Evolutionary conservation across 2,888 invertebrate species (phyloP).

Genomic region (Cryptus armator): DNA sequence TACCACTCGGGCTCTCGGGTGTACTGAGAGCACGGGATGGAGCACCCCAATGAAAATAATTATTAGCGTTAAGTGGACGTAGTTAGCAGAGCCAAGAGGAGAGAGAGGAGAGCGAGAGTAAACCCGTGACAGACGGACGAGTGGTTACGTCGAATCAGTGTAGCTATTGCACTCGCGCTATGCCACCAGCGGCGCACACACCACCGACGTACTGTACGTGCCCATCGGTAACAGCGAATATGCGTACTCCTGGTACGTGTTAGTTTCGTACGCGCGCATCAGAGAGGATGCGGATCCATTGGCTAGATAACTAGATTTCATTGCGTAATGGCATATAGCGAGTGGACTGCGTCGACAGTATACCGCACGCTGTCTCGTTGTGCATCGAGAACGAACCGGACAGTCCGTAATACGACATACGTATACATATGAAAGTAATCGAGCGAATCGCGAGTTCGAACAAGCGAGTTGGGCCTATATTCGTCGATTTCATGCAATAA

Average conservation of each 20-base stretch:
- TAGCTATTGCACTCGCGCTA: constrained; percentile 64
- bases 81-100: constrained; percentile 75
- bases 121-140: constrained; percentile 78
- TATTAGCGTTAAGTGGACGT: constrained; percentile 85
- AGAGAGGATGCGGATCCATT: constrained; percentile 84
- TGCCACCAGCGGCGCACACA: neutral
- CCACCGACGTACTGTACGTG: constrained; percentile 7
- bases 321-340: constrained; percentile 81
- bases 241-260: constrained; percentile 64
- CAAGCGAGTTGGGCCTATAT: neutral
- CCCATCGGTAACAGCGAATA: constrained; percentile 55
- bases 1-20: constrained; percentile 30
- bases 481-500: too few relatives aligned
- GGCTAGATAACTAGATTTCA: constrained; percentile 83
- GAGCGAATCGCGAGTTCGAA: constrained; percentile 24
- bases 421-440: constrained; percentile 37
- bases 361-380: constrained; percentile 61
- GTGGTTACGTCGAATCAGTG: constrained; percentile 81
- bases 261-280: constrained; percentile 60
- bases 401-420: constrained; percentile 51
- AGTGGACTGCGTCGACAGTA: constrained; percentile 48
- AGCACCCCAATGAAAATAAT: constrained; percentile 84
- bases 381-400: constrained; percentile 48
- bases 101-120: constrained; percentile 68
- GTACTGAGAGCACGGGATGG: constrained; percentile 61